A percentile compares a stretch with the other conserved stretches of the same genome.
Conservation (phyloP, 2,113 vertebrate genomes). For the Myxocyprinus asiaticus region DNA sequence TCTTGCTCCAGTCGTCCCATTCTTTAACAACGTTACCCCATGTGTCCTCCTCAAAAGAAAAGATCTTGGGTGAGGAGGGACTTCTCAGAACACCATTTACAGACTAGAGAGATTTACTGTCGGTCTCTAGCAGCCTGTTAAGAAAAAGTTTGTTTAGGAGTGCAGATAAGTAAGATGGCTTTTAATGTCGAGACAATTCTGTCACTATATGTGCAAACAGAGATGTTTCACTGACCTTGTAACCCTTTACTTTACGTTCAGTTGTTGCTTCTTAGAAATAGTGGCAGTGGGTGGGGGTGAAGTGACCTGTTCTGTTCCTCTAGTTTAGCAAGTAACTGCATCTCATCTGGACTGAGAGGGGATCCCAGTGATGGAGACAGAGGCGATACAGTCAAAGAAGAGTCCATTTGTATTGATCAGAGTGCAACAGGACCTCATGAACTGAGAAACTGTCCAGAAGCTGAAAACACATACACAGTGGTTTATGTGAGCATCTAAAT, state of each 20-base stretch:
- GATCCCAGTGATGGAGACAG: neutral
- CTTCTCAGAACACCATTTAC: slow-evolving; percentile 10
- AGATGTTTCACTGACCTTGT: neutral
- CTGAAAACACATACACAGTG: neutral
- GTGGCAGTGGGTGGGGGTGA: too few species aligned
- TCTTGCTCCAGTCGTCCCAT: slow-evolving; percentile 45
- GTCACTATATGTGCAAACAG: neutral
- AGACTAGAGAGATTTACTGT: slow-evolving; percentile 36
- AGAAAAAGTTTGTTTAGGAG: neutral
- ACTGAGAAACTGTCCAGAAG: neutral
- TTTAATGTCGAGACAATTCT: too few species aligned
- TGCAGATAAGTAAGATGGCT: too few species aligned
- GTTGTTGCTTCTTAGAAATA: neutral
- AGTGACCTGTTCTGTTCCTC: slow-evolving; percentile 47
- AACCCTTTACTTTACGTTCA: neutral
- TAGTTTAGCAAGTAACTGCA: slow-evolving; percentile 38
- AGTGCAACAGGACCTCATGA: neutral
- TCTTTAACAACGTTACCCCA: slow-evolving; percentile 32
- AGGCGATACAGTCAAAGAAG: slow-evolving; percentile 6
- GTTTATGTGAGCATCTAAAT: too few species aligned
- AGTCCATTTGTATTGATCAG: slow-evolving; percentile 10
- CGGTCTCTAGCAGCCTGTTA: slow-evolving; percentile 36
- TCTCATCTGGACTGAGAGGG: slow-evolving; percentile 34
- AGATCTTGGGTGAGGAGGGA: slow-evolving; percentile 1
- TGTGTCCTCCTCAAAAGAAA: slow-evolving; percentile 12